Evolutionary conservation across 2,113 vertebrate genomes (phyloP), one percentile per base, ranked within the genome.

Genomic region (Hymenochirus boettgeri): DNA sequence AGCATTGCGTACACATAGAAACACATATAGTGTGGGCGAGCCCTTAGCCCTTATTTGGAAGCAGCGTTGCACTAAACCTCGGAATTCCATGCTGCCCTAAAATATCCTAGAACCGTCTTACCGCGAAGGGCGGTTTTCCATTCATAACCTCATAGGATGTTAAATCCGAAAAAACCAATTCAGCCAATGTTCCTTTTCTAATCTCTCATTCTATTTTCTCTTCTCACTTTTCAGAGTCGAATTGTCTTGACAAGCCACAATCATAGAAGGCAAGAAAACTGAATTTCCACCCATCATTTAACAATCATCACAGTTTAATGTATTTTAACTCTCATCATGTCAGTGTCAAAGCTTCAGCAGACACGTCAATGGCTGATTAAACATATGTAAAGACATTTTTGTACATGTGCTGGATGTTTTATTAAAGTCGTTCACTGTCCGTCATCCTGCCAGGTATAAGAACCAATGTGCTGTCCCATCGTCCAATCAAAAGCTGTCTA

Each of bases 301-400:
- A 51, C 27, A 58, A 39, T 24, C 21, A 21, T 17, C 29, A 35
- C 26, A 64, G 12, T 26, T 12, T 24, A 21, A 18, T 19, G 5
- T 61, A 26, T 55, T 24, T 63, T 12, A 26, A 27, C 48, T 12
- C 15, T 50, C 17, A 37, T 35, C n/a, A n/a, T n/a, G 37, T n/a
- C 50, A 67, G 65, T 60, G 65, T 57, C 65, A 67, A 67, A 67
- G 33, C 56, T 52, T 52, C 47, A 42, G 39, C 37, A 60, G 33
- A 52, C 18, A 7, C 29, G 56, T 59, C 25, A 58, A 67, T 48
- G 31, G 35, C 23, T 33, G 31, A 64, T 56, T 64, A 64, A 56
- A 46, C 24, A 29, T 24, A 21, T 56, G 19, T 47, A 33, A 22
- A 55, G 21, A 47, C 25, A 53, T 24, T 12, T 37, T 23, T 25